Percentiles rank a stretch among this genome's conserved stretches.
phyloP scores from a whole-genome alignment of 2,888 invertebrate species.

The Cantharis flavilabris region DNA sequence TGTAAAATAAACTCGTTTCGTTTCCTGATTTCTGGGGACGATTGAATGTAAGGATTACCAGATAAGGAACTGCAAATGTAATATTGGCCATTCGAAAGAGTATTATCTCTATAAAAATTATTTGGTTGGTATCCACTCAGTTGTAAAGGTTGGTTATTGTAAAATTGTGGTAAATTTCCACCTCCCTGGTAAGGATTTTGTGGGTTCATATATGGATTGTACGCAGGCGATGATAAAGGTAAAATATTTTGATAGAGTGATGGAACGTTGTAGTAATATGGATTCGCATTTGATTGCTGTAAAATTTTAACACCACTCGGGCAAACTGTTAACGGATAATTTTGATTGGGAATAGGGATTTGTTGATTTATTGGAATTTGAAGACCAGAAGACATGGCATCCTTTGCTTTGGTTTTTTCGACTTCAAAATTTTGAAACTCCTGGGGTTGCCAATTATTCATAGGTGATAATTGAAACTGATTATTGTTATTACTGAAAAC shows the following conservation, averaged over 20 bases:
- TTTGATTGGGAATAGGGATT: neutral
- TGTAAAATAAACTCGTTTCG: neutral
- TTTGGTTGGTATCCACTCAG: neutral
- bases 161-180: neutral
- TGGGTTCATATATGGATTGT: neutral
- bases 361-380: neutral
- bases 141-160: neutral
- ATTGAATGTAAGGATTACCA: neutral
- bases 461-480: neutral
- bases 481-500: neutral
- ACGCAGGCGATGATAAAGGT: neutral
- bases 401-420: neutral
- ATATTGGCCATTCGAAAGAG: neutral
- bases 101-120: neutral
- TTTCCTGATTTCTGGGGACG: neutral
- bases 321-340: slow-evolving; percentile 15
- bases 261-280: slow-evolving; percentile 24
- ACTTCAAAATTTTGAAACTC: neutral
- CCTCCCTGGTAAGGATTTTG: neutral
- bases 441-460: neutral
- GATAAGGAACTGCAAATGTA: neutral
- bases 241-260: neutral
- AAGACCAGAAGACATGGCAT: neutral
- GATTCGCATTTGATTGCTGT: slow-evolving; percentile 31
- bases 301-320: slow-evolving; percentile 38